Conservation (phyloP, 2,797 vertebrate genomes). For the Clarias pachynema region DNA sequence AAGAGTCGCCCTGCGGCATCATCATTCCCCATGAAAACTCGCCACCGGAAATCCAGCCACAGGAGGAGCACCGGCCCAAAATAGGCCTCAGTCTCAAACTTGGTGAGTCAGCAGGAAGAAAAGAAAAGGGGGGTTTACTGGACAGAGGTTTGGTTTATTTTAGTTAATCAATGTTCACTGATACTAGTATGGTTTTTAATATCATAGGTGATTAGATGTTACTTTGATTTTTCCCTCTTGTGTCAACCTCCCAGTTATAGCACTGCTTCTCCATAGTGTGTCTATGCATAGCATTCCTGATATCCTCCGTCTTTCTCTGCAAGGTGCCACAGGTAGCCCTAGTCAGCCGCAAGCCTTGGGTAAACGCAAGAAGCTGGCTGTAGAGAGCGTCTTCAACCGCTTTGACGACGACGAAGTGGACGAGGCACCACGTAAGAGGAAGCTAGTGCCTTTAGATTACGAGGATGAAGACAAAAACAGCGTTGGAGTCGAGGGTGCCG, state of each 20-base stretch:
- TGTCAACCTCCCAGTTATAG: not conserved
- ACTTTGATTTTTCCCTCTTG: not conserved
- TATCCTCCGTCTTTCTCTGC: not conserved
- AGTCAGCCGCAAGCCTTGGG: conserved; percentile 84
- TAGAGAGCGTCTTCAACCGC: conserved; percentile 97
- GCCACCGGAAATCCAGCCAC: conserved; percentile 88
- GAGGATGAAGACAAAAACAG: conserved; percentile 92
- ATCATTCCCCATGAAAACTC: conserved; percentile 99
- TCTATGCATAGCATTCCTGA: not conserved
- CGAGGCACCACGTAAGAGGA: conserved; percentile 92
- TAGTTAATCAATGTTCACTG: not conserved
- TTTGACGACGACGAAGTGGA: conserved; percentile 96
- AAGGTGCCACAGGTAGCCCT: conserved; percentile 91
- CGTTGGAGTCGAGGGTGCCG: conserved; percentile 64
- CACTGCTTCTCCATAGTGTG: not conserved
- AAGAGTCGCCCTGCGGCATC: conserved; percentile 96
- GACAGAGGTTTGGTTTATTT: not conserved
- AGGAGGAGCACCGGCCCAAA: conserved; percentile 92
- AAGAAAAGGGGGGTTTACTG: not conserved
- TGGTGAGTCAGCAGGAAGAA: conserved; percentile 68
- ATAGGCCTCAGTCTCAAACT: conserved; percentile 96
- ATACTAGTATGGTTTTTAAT: not conserved
- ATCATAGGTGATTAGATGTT: not conserved
- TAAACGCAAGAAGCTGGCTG: conserved; percentile 96
- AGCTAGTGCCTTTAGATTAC: conserved; percentile 96